Evolutionary conservation across 2,888 invertebrate species (phyloP).

Genomic region (Drosophila recens): DNA sequence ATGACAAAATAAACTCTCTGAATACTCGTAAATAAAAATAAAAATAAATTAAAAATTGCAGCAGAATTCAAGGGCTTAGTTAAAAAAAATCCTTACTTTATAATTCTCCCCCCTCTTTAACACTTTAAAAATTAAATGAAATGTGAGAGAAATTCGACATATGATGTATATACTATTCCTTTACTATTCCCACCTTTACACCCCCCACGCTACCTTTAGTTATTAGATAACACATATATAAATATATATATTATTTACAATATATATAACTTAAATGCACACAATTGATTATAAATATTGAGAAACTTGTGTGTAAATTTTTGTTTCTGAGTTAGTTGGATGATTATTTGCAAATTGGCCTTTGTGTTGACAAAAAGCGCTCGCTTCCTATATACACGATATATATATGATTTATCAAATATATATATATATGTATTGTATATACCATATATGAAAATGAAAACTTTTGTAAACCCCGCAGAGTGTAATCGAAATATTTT

Average conservation of each 20-base stretch:
- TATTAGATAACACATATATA: constrained; percentile 29
- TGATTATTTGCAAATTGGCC: constrained; percentile 86
- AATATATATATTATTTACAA: constrained; percentile 23
- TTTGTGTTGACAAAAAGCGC: constrained; percentile 86
- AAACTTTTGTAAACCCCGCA: constrained; percentile 33
- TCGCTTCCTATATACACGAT: constrained; percentile 68
- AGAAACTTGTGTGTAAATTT: constrained; percentile 75
- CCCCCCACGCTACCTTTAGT: constrained; percentile 17
- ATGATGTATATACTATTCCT: constrained; percentile 15
- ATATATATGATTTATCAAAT: constrained; percentile 25
- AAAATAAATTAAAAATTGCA: constrained; percentile 37
- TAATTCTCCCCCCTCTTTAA: constrained; percentile 18
- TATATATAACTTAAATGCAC: constrained; percentile 21
- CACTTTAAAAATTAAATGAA: constrained; percentile 22
- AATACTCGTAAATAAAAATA: neutral
- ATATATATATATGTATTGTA: constrained; percentile 21
- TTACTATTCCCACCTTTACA: constrained; percentile 15
- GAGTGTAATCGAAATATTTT: constrained; percentile 56
- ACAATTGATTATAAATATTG: constrained; percentile 34
- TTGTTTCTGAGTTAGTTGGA: constrained; percentile 85
- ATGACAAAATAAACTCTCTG: constrained; percentile 14
- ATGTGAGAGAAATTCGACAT: constrained; percentile 9
- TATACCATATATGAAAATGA: constrained; percentile 30
- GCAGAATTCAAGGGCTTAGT: constrained; percentile 40
- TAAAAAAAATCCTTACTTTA: constrained; percentile 15